Evolutionary conservation across 2,113 vertebrate genomes (phyloP), one percentile per base, ranked within the genome.

Genomic region (Pao palembangensis): DNA sequence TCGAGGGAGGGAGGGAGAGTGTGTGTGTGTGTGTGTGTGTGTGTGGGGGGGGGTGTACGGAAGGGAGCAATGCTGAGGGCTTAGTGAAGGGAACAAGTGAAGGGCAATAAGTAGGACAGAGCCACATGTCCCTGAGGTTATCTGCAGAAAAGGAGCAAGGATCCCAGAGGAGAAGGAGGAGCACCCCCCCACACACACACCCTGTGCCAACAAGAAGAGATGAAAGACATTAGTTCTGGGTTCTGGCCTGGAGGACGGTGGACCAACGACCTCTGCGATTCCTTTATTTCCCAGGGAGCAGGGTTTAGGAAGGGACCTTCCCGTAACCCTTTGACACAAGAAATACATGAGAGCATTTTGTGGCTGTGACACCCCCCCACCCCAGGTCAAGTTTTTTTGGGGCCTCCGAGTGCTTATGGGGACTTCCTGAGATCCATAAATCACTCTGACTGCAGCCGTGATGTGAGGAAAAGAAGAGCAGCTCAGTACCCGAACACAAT

Each of bases 1-100:
- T 19, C 56, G 87, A 88, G 88, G 82, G 79, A 90, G 75, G 66
- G 88, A 86, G 82, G 80, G n/a, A n/a, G n/a, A n/a, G n/a, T n/a
- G n/a, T n/a, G n/a, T 7, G 86, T 44, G 42, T 11, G 42, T 11
- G 88, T 84, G 82, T 14, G 77, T 83, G 86, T n/a, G n/a, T n/a
- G n/a, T n/a, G n/a, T n/a, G n/a, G n/a, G n/a, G n/a, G n/a, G n/a
- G n/a, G n/a, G n/a, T n/a, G n/a, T n/a, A n/a, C n/a, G n/a, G n/a
- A n/a, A n/a, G n/a, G 85, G 89, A 73, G 70, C 7, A 4, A 48
- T 80, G 86, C 83, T 76, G 78, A 87, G 85, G 84, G 86, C 14
- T 46, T 15, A 46, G 17, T 15, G 44, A 46, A n/a, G 13, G 17
- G 44, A 46, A 46, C 14, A n/a, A 46, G 44, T 5, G 16, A 58